A percentile compares a stretch with the other conserved stretches of the same genome.
Evolutionary conservation across 2,888 invertebrate species (phyloP).

Genomic region (Pilophorus perplexus): DNA sequence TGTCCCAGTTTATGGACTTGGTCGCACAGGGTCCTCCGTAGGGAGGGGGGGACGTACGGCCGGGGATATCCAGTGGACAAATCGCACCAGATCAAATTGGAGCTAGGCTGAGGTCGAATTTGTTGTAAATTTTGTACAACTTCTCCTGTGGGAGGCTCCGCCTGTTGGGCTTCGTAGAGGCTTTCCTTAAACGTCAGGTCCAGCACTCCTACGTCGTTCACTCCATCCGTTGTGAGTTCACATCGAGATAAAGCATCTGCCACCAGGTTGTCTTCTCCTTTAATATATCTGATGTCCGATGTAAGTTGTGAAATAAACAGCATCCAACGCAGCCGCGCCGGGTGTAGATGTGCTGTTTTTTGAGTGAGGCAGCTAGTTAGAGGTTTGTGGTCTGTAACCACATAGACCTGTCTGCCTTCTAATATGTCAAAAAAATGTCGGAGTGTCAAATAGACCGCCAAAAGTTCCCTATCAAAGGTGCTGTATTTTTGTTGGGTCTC

Average conservation of each 20-base stretch:
- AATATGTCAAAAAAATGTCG: not conserved
- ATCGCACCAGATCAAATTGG: too few relatives aligned
- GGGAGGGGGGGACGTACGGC: too few relatives aligned
- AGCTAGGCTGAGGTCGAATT: too few relatives aligned
- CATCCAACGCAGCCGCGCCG: constrained; percentile 1
- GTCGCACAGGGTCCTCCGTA: too few relatives aligned
- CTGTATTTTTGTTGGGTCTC: not conserved
- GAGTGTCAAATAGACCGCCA: not conserved
- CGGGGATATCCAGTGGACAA: too few relatives aligned
- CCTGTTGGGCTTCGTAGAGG: not conserved
- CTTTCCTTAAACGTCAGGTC: not conserved
- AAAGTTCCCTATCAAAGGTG: too few relatives aligned
- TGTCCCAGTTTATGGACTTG: too few relatives aligned
- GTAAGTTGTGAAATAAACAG: constrained; percentile 31
- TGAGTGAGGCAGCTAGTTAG: too few relatives aligned
- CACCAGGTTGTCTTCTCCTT: constrained; percentile 21
- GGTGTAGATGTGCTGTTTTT: not conserved
- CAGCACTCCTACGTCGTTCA: not conserved
- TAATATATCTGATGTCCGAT: constrained; percentile 13
- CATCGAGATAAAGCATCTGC: constrained; percentile 6
- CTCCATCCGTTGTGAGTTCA: not conserved
- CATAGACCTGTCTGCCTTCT: not conserved
- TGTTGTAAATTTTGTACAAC: not conserved
- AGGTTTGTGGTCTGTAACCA: not conserved
- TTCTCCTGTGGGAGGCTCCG: not conserved